Percentiles rank a stretch among this genome's conserved stretches.
Evolutionary conservation across 2,888 invertebrate species (phyloP).

Genomic region (Agrochola circellaris): DNA sequence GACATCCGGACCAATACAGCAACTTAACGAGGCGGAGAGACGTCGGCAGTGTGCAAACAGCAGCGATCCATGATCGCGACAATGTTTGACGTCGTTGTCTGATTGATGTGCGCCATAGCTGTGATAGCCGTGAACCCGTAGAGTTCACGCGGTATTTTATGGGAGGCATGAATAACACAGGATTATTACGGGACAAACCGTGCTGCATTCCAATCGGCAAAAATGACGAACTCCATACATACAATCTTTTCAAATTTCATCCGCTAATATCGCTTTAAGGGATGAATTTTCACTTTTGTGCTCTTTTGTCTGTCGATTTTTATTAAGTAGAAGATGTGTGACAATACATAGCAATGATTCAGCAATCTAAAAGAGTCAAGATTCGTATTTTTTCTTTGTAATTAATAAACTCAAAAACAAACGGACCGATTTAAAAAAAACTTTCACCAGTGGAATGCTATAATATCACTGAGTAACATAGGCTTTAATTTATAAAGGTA

Average conservation of each 20-base stretch:
- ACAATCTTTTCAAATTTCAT: too few species aligned
- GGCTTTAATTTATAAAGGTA: too few species aligned
- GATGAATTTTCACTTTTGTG: too few species aligned
- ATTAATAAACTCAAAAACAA: too few species aligned
- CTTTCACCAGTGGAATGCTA: too few species aligned
- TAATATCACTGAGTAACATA: too few species aligned
- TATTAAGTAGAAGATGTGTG: neutral
- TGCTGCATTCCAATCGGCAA: neutral
- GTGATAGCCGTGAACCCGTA: conserved; percentile 32
- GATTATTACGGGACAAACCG: neutral
- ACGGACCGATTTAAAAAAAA: too few species aligned
- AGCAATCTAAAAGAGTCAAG: too few species aligned
- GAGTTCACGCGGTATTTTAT: conserved; percentile 14
- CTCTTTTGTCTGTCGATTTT: too few species aligned
- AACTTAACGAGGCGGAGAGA: conserved; percentile 11
- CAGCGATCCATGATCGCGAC: conserved; percentile 16
- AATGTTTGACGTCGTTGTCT: conserved; percentile 17
- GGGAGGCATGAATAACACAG: neutral
- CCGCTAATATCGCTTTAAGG: too few species aligned
- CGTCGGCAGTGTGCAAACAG: conserved; percentile 27
- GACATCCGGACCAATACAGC: conserved; percentile 11
- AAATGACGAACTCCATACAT: too few species aligned
- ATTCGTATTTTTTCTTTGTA: too few species aligned
- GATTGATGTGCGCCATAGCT: conserved; percentile 40
- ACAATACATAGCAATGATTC: neutral